Percentiles rank a stretch among this genome's conserved stretches.
Evolutionary conservation across 1,140 invertebrate species (phyloP).

Genomic region (Bemisia tabaci): DNA sequence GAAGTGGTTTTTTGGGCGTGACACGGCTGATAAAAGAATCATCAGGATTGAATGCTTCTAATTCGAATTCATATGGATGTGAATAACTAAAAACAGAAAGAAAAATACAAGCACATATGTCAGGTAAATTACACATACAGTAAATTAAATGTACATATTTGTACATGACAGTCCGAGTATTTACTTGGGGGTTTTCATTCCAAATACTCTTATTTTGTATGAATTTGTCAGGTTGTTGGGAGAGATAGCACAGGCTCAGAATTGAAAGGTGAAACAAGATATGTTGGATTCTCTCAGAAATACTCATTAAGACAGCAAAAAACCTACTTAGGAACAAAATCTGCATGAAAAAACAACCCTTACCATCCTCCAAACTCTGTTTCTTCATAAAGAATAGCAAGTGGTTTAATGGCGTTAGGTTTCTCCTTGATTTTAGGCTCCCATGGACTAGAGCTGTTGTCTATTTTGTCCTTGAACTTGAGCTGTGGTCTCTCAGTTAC

Average conservation of each 20-base stretch:
- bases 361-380: conserved; percentile 38
- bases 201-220: too few species aligned
- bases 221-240: too few species aligned
- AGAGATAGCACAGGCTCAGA: too few species aligned
- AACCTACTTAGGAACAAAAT: too few species aligned
- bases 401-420: conserved; percentile 71
- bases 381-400: conserved; percentile 53
- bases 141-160: too few species aligned
- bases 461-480: conserved; percentile 72
- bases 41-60: conserved; percentile 50
- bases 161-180: too few species aligned
- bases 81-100: conserved; percentile 41
- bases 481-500: conserved; percentile 70
- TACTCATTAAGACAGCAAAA: too few species aligned
- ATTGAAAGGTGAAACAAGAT: too few species aligned
- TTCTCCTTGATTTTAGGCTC: conserved; percentile 71
- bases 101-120: conserved; percentile 12
- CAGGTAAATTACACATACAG: background rate
- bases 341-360: too few species aligned
- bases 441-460: conserved; percentile 57
- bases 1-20: conserved; percentile 33
- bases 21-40: conserved; percentile 33
- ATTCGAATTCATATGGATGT: conserved; percentile 83
- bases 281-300: too few species aligned
- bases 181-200: too few species aligned